Conservation (phyloP, 2,888 invertebrate genomes). For the Euzetes globulus region DNA sequence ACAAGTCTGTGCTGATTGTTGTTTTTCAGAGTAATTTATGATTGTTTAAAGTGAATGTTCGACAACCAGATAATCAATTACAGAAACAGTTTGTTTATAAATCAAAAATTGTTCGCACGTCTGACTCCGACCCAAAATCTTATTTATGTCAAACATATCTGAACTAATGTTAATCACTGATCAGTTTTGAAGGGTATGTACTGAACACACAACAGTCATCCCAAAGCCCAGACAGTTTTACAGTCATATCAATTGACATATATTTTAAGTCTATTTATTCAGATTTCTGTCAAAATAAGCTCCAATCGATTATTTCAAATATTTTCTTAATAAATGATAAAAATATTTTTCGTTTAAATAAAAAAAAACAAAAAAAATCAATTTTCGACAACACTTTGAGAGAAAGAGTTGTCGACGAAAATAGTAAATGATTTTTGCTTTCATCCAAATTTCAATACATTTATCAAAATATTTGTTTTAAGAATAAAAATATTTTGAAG, state of each 20-base stretch:
- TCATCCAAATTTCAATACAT: neutral
- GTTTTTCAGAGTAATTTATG: neutral
- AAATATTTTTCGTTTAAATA: too few species aligned
- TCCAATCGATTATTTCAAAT: too few species aligned
- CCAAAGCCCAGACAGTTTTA: neutral
- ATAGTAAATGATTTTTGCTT: neutral
- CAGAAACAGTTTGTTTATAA: neutral
- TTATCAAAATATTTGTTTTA: slow-evolving; percentile 15
- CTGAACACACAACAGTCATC: neutral
- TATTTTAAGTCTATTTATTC: slow-evolving; percentile 3
- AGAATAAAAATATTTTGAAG: slow-evolving; percentile 7
- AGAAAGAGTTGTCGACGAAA: neutral
- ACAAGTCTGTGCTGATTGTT: neutral
- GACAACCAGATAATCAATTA: neutral
- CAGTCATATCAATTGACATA: neutral
- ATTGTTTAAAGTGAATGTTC: neutral
- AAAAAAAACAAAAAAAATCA: too few species aligned
- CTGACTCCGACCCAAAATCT: neutral
- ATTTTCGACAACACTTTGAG: too few species aligned
- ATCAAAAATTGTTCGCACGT: neutral
- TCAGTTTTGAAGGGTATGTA: neutral
- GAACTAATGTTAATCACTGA: neutral
- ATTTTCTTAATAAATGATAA: too few species aligned
- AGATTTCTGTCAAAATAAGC: neutral
- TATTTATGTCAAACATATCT: neutral